Evolutionary conservation across 2,888 invertebrate species (phyloP).

Genomic region (Exephanes ischioxanthus): DNA sequence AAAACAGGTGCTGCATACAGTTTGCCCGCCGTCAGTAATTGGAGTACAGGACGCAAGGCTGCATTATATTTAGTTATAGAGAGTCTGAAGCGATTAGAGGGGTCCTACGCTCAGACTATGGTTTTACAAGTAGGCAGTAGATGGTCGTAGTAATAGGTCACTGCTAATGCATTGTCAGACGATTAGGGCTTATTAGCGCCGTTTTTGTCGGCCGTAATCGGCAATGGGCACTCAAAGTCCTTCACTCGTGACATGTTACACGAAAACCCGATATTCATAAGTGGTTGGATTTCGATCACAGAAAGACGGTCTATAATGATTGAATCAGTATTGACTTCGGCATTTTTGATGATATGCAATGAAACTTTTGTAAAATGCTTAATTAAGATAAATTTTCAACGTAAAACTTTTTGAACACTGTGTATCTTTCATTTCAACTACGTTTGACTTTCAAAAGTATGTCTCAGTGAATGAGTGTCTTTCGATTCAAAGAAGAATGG

Average conservation of each 20-base stretch:
- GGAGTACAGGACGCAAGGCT: constrained; percentile 83
- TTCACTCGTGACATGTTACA: constrained; percentile 6
- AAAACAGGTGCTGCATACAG: constrained; percentile 80
- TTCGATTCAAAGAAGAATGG: too few species aligned
- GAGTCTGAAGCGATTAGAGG: constrained; percentile 60
- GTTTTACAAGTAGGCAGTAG: constrained; percentile 76
- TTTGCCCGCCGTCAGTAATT: constrained; percentile 77
- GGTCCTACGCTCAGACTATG: constrained; percentile 70
- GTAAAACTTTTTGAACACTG: not conserved
- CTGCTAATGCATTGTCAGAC: constrained; percentile 83
- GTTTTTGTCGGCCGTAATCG: constrained; percentile 73
- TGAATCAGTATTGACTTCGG: not conserved
- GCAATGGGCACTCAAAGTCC: constrained; percentile 18
- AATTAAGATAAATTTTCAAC: not conserved
- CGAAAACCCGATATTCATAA: not conserved
- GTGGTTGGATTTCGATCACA: not conserved
- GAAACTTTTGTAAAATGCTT: too few species aligned
- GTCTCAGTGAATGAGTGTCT: too few species aligned
- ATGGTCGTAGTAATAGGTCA: constrained; percentile 78
- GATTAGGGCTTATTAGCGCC: constrained; percentile 80
- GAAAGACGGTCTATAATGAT: not conserved
- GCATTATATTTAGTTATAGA: constrained; percentile 77
- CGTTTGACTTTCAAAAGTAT: too few species aligned
- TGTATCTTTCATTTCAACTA: not conserved
- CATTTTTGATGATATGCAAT: not conserved